Conservation (phyloP, 2,113 vertebrate species). For the Alosa alosa region DNA sequence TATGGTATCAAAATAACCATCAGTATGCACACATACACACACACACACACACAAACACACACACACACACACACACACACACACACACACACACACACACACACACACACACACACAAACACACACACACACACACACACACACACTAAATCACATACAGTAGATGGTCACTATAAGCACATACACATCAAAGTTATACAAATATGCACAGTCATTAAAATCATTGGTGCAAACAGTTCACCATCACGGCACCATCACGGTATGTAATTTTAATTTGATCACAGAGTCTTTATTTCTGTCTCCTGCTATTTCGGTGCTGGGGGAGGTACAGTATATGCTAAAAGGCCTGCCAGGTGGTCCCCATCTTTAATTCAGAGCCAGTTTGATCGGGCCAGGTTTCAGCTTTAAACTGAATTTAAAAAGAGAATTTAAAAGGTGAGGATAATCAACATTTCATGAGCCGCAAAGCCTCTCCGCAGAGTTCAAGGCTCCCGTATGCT, state of each 20-base stretch:
- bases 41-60: not conserved
- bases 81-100: not conserved
- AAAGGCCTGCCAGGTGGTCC: slow-evolving; percentile 25
- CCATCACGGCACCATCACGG: not conserved
- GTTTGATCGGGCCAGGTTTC: slow-evolving; percentile 25
- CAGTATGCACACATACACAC: not conserved
- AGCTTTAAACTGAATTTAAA: slow-evolving; percentile 23
- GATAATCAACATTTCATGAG: slow-evolving; percentile 34
- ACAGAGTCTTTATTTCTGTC: not conserved
- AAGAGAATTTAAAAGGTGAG: slow-evolving; percentile 26
- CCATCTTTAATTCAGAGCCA: slow-evolving; percentile 35
- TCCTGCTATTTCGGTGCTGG: not conserved
- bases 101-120: not conserved
- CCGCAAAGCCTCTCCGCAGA: not conserved
- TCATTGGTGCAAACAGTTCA: not conserved
- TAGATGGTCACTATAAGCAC: not conserved
- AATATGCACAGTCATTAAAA: not conserved
- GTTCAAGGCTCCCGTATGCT: not conserved
- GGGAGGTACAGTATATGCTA: not conserved
- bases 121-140: slow-evolving; percentile 8
- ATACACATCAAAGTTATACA: not conserved
- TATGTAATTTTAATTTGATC: slow-evolving; percentile 2
- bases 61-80: not conserved
- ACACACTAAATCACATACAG: not conserved
- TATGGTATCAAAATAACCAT: too few species aligned